Evolutionary conservation across 2,888 invertebrate genomes (phyloP), one percentile per base, ranked within the genome.

Genomic region (Conistra vaccinii): DNA sequence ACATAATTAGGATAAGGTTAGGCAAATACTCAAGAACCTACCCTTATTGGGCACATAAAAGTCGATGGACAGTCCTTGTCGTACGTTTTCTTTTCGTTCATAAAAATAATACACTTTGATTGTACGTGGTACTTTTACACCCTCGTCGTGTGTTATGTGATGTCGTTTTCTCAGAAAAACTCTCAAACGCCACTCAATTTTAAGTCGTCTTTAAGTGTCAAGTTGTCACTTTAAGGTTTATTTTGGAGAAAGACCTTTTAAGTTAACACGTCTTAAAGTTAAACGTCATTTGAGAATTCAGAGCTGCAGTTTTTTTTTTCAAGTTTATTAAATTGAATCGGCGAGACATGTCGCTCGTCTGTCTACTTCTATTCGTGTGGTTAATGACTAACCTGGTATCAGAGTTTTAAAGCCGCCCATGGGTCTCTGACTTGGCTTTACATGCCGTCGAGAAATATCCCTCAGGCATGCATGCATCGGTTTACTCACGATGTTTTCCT

Each of bases 211-310:
- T 35, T 39, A 5, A 39, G 20, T 35, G 14, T 26, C 17, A 3
- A 23, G 9, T 29, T 26, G 26, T 32, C 17, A 53, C 23, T 53
- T 68, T 68, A 12, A 76, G 0, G 10, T 26, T 74, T 55, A 76
- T 35, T 45, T 20, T 26, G 14, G 35, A 9, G 9, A 35, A 45
- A 17, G 29, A 0, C 23, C 23, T 29, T 45, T 45, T 14, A n/a
- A 20, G 7, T 29, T 14, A 4, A 14, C 4, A 35, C 20, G 3
- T 45, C 12, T 48, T 35, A 48, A 71, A 48, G 6, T 55, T 17
- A 35, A 29, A 39, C 29, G 45, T 12, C 3, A 48, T 39, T 57
- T 29, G 10, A 20, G 14, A 29, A 23, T n/a, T 51, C 3, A 6
- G 17, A 3, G 23, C 3, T 17, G 12, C n/a, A 1, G 23, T 3